These are phyloP conservation scores for Pycnomerus fuliginosus DNA, from an alignment of 2,888 invertebrate genomes.

Conservation along the genomic window DNA sequence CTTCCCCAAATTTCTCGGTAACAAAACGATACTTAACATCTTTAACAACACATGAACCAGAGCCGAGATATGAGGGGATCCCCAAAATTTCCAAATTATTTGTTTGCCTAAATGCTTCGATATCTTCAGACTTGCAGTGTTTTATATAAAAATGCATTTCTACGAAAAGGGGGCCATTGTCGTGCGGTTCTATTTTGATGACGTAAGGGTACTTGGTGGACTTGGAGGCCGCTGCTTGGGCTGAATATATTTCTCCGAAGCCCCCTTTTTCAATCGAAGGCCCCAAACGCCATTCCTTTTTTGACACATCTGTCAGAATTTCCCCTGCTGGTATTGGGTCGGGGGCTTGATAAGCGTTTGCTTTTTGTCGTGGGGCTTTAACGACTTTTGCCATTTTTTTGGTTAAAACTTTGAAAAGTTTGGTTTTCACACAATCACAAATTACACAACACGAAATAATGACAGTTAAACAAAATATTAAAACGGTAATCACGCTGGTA, in stretches of 20 bases:
- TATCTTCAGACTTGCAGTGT: constrained; percentile 69
- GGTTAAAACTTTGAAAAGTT: too few relatives aligned
- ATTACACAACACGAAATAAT: too few relatives aligned
- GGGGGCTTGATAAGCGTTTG: constrained; percentile 62
- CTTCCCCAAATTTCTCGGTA: constrained; percentile 86
- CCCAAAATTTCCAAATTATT: constrained; percentile 73
- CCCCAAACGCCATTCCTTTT: constrained; percentile 84
- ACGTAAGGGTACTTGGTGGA: constrained; percentile 65
- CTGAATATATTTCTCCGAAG: constrained; percentile 91
- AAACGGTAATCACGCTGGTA: too few relatives aligned
- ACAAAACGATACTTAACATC: constrained; percentile 83
- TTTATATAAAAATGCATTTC: constrained; percentile 89
- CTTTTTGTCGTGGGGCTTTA: constrained; percentile 40
- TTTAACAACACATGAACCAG: constrained; percentile 78
- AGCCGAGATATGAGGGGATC: constrained; percentile 81
- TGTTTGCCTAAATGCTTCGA: constrained; percentile 66
- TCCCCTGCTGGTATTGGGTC: constrained; percentile 74
- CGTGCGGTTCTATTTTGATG: constrained; percentile 85
- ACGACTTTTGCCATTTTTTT: constrained; percentile 11
- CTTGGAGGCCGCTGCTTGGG: constrained; percentile 62
- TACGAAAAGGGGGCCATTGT: constrained; percentile 91
- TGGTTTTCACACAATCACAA: too few relatives aligned
- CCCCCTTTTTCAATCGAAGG: constrained; percentile 88
- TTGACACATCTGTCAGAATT: constrained; percentile 71
- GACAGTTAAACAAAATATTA: too few relatives aligned